Conservation (phyloP, 2,113 vertebrate genomes). For the Psittacula cyanocephala region DNA sequence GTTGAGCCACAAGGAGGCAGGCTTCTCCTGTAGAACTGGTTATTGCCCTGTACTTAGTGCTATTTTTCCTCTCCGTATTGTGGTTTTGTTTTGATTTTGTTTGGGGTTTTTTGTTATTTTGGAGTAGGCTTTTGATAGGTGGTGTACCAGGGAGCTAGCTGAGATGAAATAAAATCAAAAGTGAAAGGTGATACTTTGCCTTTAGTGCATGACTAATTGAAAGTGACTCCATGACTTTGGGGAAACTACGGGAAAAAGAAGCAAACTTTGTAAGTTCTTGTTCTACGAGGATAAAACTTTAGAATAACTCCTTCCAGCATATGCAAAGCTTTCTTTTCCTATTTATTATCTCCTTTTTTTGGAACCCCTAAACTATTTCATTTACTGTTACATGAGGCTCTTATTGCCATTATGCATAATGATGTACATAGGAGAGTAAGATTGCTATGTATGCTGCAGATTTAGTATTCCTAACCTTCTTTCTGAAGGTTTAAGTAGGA, state of each 20-base stretch:
- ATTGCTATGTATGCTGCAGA: neutral
- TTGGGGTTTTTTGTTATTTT: neutral
- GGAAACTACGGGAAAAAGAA: neutral
- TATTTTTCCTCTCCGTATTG: neutral
- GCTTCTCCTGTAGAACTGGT: slow-evolving; percentile 5
- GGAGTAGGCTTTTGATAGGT: neutral
- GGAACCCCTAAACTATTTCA: neutral
- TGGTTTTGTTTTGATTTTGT: neutral
- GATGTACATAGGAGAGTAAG: neutral
- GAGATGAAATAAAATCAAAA: neutral
- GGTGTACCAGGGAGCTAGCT: neutral
- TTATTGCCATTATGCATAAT: neutral
- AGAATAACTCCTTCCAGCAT: neutral
- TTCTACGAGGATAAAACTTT: neutral
- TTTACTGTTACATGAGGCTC: neutral
- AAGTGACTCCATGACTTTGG: neutral
- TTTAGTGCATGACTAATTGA: neutral
- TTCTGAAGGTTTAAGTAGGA: neutral
- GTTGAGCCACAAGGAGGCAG: slow-evolving; percentile 56
- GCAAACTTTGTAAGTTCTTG: neutral
- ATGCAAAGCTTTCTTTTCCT: neutral
- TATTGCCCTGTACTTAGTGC: neutral
- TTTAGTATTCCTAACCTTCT: neutral
- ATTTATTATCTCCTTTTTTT: neutral
- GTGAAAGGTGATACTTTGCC: neutral